Conservation (phyloP, 2,113 vertebrate species). For the Pao palembangensis region DNA sequence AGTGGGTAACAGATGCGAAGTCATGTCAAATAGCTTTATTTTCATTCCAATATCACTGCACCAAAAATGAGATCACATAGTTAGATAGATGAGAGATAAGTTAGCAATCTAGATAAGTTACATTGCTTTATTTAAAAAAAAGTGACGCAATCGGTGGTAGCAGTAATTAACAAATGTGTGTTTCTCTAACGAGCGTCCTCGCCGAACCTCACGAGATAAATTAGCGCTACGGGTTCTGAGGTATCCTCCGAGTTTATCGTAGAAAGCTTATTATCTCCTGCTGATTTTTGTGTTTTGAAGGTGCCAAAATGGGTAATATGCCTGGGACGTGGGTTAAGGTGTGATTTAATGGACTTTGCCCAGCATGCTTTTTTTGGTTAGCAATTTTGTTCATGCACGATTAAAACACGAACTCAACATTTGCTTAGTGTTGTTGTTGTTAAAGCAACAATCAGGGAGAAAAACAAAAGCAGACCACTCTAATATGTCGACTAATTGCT, state of each 20-base stretch:
- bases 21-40: constrained; percentile 26
- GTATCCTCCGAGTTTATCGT: constrained; percentile 30
- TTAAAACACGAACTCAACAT: neutral
- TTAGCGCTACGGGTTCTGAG: constrained; percentile 36
- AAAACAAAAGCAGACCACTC: constrained; percentile 53
- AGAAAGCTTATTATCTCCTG: constrained; percentile 59
- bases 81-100: no score
- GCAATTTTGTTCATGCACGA: no score
- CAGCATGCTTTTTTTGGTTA: no score
- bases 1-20: constrained; percentile 19
- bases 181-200: constrained; percentile 46
- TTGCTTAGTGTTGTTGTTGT: neutral
- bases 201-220: constrained; percentile 50
- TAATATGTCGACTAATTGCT: constrained; percentile 83
- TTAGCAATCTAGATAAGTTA: constrained; percentile 16
- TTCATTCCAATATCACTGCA: constrained; percentile 6
- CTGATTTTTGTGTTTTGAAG: constrained; percentile 51
- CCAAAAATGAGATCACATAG: neutral
- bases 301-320: constrained; percentile 13
- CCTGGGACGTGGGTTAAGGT: constrained; percentile 9
- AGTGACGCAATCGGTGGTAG: constrained; percentile 7
- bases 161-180: constrained; percentile 50
- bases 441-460: constrained; percentile 14
- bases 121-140: constrained; percentile 23
- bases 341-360: constrained; percentile 23